phyloP scores from a whole-genome alignment of 1,140 invertebrate genomes.

The Oedothorax gibbosus region DNA sequence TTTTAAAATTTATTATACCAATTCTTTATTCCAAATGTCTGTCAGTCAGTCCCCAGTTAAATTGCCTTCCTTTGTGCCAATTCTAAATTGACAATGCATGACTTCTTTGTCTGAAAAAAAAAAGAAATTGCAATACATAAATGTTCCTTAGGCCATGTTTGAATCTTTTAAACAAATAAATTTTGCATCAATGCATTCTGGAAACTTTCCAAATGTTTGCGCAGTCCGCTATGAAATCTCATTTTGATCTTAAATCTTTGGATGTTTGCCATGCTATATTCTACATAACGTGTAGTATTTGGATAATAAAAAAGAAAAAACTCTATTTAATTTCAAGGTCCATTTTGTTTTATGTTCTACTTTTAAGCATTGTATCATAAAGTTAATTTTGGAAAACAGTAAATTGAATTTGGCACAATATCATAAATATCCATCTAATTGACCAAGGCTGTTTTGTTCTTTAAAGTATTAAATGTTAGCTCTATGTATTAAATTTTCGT shows the following conservation, averaged over 20 bases:
- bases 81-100: not conserved
- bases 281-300: slow-evolving; percentile 2
- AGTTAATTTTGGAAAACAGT: not conserved
- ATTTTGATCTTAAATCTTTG: slow-evolving; percentile 52
- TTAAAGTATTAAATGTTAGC: not conserved
- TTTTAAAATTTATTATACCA: too few relatives aligned
- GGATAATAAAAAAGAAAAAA: slow-evolving; percentile 15
- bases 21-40: too few relatives aligned
- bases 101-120: not conserved
- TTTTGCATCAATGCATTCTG: slow-evolving; percentile 43
- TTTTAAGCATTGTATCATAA: not conserved
- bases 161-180: slow-evolving; percentile 50
- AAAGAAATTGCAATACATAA: not conserved
- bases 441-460: not conserved
- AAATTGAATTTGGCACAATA: too few relatives aligned
- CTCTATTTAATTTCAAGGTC: not conserved
- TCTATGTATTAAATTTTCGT: not conserved
- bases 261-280: slow-evolving; percentile 20
- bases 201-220: slow-evolving; percentile 32
- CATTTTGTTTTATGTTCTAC: not conserved
- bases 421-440: not conserved
- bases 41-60: not conserved
- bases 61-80: not conserved
- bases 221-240: slow-evolving; percentile 33
- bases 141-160: not conserved